These are phyloP conservation scores for Tetraneura akinire DNA, from an alignment of 1,140 invertebrate species.

Conservation along the genomic window DNA sequence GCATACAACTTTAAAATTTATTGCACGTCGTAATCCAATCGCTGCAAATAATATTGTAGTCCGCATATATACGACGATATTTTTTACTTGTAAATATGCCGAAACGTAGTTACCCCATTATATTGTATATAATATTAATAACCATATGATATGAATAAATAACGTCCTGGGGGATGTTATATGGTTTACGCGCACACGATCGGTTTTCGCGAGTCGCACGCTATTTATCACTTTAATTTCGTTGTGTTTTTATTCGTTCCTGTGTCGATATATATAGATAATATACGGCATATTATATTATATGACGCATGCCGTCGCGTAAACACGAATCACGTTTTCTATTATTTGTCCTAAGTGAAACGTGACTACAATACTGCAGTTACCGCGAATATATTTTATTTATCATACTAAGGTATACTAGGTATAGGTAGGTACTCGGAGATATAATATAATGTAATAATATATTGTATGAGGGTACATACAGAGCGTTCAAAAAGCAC, in stretches of 20 bases:
- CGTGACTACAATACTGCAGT: slow-evolving; percentile 17
- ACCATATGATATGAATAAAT: too few species aligned
- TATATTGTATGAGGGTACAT: too few species aligned
- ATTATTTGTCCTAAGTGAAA: background rate
- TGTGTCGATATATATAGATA: background rate
- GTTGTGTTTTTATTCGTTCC: background rate
- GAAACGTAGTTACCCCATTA: too few species aligned
- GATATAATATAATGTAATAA: background rate
- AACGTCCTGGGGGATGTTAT: too few species aligned
- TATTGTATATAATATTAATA: too few species aligned
- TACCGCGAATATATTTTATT: background rate
- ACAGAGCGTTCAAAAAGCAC: background rate
- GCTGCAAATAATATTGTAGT: too few species aligned
- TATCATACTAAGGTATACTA: background rate
- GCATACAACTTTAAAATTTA: too few species aligned
- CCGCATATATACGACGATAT: too few species aligned
- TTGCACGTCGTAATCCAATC: too few species aligned
- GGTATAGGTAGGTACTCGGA: background rate
- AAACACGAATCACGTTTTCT: slow-evolving; percentile 14
- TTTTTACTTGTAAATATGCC: too few species aligned
- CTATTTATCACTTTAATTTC: background rate
- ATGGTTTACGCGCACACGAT: too few species aligned
- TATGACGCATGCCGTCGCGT: too few species aligned
- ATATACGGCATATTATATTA: background rate
- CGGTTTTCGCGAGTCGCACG: background rate